Conservation (phyloP, 2,797 vertebrate species). For the Sebastes trivittatus region DNA sequence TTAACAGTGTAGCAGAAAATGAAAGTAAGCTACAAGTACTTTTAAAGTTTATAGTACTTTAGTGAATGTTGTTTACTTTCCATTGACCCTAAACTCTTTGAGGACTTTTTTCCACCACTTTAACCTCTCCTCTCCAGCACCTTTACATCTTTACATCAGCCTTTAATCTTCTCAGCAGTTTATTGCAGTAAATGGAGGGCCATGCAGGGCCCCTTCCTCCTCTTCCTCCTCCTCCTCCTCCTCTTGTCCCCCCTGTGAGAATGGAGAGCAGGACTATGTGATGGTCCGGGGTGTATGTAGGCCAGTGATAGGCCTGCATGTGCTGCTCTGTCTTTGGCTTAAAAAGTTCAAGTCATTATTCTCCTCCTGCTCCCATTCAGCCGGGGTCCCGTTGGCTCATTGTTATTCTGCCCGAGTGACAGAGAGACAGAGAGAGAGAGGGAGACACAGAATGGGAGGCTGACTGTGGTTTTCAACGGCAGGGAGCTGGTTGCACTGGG, state of each 20-base stretch:
- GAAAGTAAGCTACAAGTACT: background rate
- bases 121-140: constrained; percentile 2
- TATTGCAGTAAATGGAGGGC: constrained; percentile 46
- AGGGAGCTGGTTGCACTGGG: constrained; percentile 41
- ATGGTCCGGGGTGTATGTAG: constrained; percentile 65
- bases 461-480: constrained; percentile 52
- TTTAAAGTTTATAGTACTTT: background rate
- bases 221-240: constrained; percentile 31
- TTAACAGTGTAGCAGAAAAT: background rate
- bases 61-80: background rate
- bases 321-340: constrained; percentile 65
- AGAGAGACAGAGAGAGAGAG: constrained; percentile 43
- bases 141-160: constrained; percentile 14
- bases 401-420: constrained; percentile 85
- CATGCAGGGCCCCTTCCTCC: constrained; percentile 46
- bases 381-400: constrained; percentile 82
- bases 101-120: background rate
- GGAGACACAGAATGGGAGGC: constrained; percentile 47
- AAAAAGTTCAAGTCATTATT: constrained; percentile 84
- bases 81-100: background rate
- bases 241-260: constrained; percentile 35
- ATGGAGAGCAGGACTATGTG: constrained; percentile 63
- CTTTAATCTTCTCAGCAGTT: constrained; percentile 33
- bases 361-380: constrained; percentile 80
- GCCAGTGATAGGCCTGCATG: constrained; percentile 70